These are phyloP conservation scores for Toxotes lorentzi DNA, from an alignment of 2,797 vertebrate species.

Conservation along the genomic window DNA sequence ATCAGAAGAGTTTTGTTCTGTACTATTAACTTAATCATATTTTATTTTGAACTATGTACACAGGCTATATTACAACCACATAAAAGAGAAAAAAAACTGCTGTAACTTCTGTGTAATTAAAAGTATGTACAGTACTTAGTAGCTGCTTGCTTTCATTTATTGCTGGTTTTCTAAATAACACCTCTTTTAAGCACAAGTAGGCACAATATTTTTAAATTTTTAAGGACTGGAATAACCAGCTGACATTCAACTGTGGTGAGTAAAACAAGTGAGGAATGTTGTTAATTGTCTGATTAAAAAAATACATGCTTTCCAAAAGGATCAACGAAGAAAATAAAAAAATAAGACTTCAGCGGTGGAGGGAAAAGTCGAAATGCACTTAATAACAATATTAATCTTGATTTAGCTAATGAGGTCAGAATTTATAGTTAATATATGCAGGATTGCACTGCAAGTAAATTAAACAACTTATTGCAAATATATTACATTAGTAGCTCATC, in stretches of 20 bases:
- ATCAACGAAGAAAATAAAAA: slow-evolving; percentile 4
- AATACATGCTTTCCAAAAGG: slow-evolving; percentile 11
- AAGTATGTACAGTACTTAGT: slow-evolving; percentile 23
- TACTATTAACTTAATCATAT: slow-evolving; percentile 56
- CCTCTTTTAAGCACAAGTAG: slow-evolving; percentile 43
- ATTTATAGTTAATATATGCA: not conserved
- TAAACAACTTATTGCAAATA: slow-evolving; percentile 17
- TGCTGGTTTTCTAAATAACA: slow-evolving; percentile 56
- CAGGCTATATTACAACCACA: slow-evolving; percentile 22
- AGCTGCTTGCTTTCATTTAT: slow-evolving; percentile 49
- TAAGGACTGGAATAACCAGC: slow-evolving; percentile 31
- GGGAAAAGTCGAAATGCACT: slow-evolving; percentile 6
- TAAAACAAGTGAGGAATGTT: slow-evolving; percentile 1
- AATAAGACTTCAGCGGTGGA: slow-evolving; percentile 32
- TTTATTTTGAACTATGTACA: slow-evolving; percentile 34
- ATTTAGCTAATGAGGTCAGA: slow-evolving; percentile 1
- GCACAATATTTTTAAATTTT: slow-evolving; percentile 35
- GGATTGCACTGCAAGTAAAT: not conserved
- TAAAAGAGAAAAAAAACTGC: not conserved
- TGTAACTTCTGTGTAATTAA: not conserved
- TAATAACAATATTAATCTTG: slow-evolving; percentile 6
- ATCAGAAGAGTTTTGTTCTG: slow-evolving; percentile 25
- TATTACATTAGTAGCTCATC: slow-evolving; percentile 15
- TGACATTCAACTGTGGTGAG: slow-evolving; percentile 56
- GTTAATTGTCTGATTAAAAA: slow-evolving; percentile 1